These are phyloP conservation scores for Neoaliturus tenellus DNA, from an alignment of 2,888 invertebrate species.

Conservation along the genomic window DNA sequence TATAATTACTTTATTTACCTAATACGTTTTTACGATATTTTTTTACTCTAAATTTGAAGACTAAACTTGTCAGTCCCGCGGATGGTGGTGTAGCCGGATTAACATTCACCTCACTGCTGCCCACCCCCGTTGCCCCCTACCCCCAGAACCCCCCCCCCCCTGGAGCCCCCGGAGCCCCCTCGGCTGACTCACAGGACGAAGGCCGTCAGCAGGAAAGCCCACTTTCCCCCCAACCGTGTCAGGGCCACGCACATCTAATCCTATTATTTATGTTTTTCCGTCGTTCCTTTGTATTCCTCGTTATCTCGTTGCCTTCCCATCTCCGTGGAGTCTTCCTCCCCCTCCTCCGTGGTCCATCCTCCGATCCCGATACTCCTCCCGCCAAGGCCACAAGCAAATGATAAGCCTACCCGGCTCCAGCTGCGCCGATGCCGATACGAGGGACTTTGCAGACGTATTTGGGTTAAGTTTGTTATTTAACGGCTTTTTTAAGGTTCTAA, in stretches of 20 bases:
- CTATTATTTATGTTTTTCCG: conserved; percentile 50
- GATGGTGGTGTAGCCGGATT: background rate
- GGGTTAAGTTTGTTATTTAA: no score
- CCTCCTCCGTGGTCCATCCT: background rate
- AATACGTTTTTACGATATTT: no score
- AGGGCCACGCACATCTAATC: conserved; percentile 49
- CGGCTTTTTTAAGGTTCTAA: no score
- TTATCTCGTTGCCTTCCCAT: conserved; percentile 47
- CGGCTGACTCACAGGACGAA: conserved; percentile 10
- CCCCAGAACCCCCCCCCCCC: background rate
- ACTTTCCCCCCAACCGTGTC: conserved; percentile 42
- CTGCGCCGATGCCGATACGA: no score
- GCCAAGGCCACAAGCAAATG: background rate
- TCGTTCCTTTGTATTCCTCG: conserved; percentile 41
- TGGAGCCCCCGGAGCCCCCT: no score
- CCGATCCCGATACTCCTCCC: background rate
- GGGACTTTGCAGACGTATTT: no score
- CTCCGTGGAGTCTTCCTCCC: background rate
- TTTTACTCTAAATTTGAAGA: no score
- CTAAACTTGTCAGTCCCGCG: no score
- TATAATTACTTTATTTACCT: no score
- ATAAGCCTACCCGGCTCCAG: no score
- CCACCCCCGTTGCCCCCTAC: background rate
- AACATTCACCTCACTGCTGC: background rate
- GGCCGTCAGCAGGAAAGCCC: conserved; percentile 47